Evolutionary conservation across 2,888 invertebrate genomes (phyloP), one percentile per base, ranked within the genome.

Genomic region (Sarcophaga variegata): DNA sequence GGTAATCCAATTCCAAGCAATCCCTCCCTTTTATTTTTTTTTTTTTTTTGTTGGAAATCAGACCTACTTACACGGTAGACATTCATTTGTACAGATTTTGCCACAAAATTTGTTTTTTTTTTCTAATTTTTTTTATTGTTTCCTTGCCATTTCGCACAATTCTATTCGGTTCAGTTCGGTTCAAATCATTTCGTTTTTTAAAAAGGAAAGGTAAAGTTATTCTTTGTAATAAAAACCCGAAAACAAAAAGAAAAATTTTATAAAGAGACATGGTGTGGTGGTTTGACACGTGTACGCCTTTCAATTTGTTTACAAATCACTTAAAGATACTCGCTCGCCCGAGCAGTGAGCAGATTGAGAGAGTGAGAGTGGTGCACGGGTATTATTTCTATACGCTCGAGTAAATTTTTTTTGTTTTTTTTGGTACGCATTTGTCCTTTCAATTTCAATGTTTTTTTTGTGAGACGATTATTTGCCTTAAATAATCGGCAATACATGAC

Each of bases 301-400:
- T 92, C 84, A 92, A 93, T 93, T 93, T 93, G 93, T 93, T 93
- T 93, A 91, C 93, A 93, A 93, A 93, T 93, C 93, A 93, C 93
- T 93, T 93, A 92, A 54, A 93, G 91, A 92, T 92, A 92, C 90
- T 17, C 72, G 71, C 22, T 83, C 2, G 37, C 37, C 37, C 37
- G 6, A 37, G 37, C 8, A 37, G 37, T 37, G 49, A 49, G 11
- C 3, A 12, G 47, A 47, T 3, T 6, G 6, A 10, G 14, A 10
- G 4, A 14, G 1, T 3, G 49, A 49, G 49, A 49, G 14, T 49
- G 84, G 8, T 62, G 66, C 67, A 83, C 11, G 49, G 14, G 17
- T 14, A 54, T 54, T 54, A 54, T 54, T 81, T 84, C 85, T 83
- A 87, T 87, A 81, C 87, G 87, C 85, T 87, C 87, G 85, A 72